Conservation (phyloP, 2,888 invertebrate genomes). For the Eupithecia dodoneata region DNA sequence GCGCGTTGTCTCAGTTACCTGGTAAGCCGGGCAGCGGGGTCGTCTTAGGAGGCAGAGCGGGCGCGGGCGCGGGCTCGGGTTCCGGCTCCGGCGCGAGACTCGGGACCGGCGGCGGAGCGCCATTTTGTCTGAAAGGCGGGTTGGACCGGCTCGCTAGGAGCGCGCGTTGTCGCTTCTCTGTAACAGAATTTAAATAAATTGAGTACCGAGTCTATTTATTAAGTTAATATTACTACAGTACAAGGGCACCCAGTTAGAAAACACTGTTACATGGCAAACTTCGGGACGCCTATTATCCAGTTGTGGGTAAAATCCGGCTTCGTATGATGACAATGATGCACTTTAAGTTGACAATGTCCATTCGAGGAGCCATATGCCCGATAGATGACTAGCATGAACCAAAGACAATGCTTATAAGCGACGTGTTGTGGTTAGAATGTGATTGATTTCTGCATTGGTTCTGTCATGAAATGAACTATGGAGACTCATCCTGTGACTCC, state of each 20-base stretch:
- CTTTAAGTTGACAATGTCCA: too few relatives aligned
- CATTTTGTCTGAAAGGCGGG: conserved; percentile 59
- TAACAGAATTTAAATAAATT: background rate
- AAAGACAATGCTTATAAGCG: background rate
- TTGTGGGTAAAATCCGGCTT: background rate
- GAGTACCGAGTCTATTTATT: too few relatives aligned
- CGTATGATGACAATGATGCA: too few relatives aligned
- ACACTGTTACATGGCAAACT: background rate
- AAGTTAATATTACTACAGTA: too few relatives aligned
- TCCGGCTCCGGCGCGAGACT: conserved; percentile 50
- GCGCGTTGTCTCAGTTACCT: conserved; percentile 52
- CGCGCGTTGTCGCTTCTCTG: conserved; percentile 72
- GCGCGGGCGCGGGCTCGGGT: conserved; percentile 46
- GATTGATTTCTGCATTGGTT: too few relatives aligned
- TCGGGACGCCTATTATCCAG: background rate
- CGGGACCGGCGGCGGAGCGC: conserved; percentile 53
- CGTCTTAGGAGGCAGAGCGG: conserved; percentile 52
- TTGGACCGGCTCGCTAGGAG: conserved; percentile 60
- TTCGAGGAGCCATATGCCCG: background rate
- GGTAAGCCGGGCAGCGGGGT: conserved; percentile 37
- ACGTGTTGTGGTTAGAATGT: too few relatives aligned
- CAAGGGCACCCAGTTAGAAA: too few relatives aligned
- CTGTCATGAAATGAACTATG: too few relatives aligned
- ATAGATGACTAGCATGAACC: background rate
- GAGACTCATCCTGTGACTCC: too few relatives aligned